Evolutionary conservation across 2,113 vertebrate genomes (phyloP).

Genomic region (Glareola pratincola): DNA sequence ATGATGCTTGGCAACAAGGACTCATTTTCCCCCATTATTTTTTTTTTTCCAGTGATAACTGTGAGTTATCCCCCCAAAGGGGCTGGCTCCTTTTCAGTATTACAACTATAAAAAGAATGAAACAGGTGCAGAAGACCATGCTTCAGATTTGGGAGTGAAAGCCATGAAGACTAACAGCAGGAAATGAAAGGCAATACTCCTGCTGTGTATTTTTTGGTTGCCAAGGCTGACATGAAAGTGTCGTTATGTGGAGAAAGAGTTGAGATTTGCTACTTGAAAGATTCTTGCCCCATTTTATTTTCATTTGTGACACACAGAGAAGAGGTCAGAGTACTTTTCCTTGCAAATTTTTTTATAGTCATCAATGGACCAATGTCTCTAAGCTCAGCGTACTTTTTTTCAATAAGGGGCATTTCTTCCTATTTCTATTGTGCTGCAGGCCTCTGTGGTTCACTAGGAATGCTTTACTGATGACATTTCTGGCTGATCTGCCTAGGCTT

Average conservation of each 20-base stretch:
- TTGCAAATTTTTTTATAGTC: neutral
- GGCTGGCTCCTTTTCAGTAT: neutral
- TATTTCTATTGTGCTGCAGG: neutral
- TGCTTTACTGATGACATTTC: neutral
- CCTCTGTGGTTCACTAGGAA: neutral
- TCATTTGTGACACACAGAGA: neutral
- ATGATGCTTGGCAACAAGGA: neutral
- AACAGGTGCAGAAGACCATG: slow-evolving; percentile 36
- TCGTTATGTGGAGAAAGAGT: neutral
- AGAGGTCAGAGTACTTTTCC: neutral
- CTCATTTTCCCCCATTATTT: neutral
- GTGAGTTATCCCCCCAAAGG: neutral
- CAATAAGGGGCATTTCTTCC: neutral
- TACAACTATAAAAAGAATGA: neutral
- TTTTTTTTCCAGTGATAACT: neutral
- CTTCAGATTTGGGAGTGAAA: slow-evolving; percentile 13
- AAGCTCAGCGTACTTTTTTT: neutral
- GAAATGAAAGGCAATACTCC: slow-evolving; percentile 36
- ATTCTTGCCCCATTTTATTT: neutral
- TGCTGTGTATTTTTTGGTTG: slow-evolving; percentile 9
- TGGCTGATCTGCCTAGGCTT: neutral
- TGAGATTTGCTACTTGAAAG: neutral
- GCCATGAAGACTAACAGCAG: slow-evolving; percentile 26
- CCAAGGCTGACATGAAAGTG: neutral
- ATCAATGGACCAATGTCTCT: neutral